Evolutionary conservation across 1,140 invertebrate genomes (phyloP), one percentile per base, ranked within the genome.

Genomic region (Stratiolaelaps scimitus): DNA sequence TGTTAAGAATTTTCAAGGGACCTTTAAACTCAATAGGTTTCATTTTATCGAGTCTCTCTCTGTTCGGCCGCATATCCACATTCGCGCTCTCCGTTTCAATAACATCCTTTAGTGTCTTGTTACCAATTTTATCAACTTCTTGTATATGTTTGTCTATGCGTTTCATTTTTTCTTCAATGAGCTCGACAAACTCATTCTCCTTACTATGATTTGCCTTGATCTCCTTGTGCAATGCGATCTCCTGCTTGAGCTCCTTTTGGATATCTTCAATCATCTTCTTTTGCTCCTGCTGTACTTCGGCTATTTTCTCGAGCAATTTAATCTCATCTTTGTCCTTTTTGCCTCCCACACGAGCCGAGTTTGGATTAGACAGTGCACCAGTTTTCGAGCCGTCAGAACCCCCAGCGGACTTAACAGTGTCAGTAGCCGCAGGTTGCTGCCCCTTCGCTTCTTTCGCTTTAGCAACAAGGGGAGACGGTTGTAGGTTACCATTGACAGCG

Each of bases 261-360:
- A 60, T 60, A 10, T 60, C 53, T 23, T 60, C 53, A 23, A 60
- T 60, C 53, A 60, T 60, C 23, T 26, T 60, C 53, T 60, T 60
- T 26, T 60, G 53, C 53, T 60, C 53, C 10, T 60, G 17, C 23
- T 60, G 53, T 26, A 19, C 53, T 23, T 15, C 53, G 10, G 23
- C 53, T 26, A 60, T 60, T 23, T 60, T 15, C 53, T 60, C 53
- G 20, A 60, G 53, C 15, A 60, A 34, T 23, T 60, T 34, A 34
- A 60, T 60, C 17, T 34, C 53, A 6, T 60, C 26, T 23, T 60
- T n/a, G 26, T 60, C 53, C 34, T 60, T 60, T 23, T 60, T 60
- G 13, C 34, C 34, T 40, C 34, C 34, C 34, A 40, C 34, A 40
- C 34, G 34, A 4, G 10, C 5, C 10, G 34, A 40, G 34, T 40